Base-by-base conservation (phyloP, 2,113 vertebrate species). In the Sarotherodon lohbergeri region DNA sequence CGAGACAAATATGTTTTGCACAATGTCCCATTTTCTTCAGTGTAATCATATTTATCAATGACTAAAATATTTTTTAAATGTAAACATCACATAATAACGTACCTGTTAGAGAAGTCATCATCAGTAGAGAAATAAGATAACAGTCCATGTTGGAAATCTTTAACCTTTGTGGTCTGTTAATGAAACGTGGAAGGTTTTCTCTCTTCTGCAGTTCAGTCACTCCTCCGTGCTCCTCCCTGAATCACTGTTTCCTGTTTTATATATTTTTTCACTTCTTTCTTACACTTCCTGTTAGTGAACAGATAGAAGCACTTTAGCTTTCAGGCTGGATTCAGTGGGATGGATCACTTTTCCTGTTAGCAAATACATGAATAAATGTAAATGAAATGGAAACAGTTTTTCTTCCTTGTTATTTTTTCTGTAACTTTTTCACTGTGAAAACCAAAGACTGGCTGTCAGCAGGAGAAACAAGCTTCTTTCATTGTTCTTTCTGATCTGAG, bases 401-500 rank as follows among this genome's bases (percentile, higher is more conserved):
- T 56, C 11, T 56, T 56, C 22, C 10, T 56, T 24, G 2, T 3
- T 56, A 56, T 56, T 27, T 27, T 7, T 56, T 27, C 55, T 56
- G 55, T 56, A 56, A 13, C 0, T 1, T 0, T 0, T 4, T 56
- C 22, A 13, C 11, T 27, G 22, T 27, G 55, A 1, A 27, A 13
- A 3, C n/a, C 55, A 56, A 56, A 24, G 54, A 24, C 54, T 13
- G 3, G n/a, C 52, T 2, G n/a, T 55, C n/a, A 22, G 52, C 54
- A 56, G 11, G 22, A 56, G 10, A 55, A 56, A 56, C 0, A 0
- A 12, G 22, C 22, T 56, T 56, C 6, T 56, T 56, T 24, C 22
- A 41, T 41, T 41, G 39, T 41, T 4, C 54, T 56, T 56, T 24
- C 4, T 24, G 54, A 56, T 12, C 54, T 4, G 54, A 22, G 10